Conservation (phyloP, 2,113 vertebrate genomes). For the Sebastes schlegelii region DNA sequence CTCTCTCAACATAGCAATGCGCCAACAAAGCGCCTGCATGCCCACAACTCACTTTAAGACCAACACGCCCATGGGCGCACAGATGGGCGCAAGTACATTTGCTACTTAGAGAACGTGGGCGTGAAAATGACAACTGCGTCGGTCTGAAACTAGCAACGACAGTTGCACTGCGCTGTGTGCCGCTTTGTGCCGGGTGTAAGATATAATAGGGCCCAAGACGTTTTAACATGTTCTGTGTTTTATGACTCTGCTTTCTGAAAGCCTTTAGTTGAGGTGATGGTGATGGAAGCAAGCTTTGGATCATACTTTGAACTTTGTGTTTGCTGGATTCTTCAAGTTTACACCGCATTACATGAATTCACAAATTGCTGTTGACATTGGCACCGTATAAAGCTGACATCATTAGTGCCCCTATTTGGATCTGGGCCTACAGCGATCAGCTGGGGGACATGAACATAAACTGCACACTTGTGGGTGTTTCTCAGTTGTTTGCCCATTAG, state of each 20-base stretch:
- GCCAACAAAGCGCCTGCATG: too few species aligned
- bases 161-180: too few species aligned
- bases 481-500: conserved; percentile 13
- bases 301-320: background rate
- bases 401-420: conserved; percentile 26
- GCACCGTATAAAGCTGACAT: conserved; percentile 13
- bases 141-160: too few species aligned
- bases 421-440: conserved; percentile 2
- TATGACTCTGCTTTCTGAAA: conserved; percentile 5
- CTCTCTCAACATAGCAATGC: too few species aligned
- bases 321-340: background rate
- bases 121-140: too few species aligned
- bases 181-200: too few species aligned
- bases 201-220: too few species aligned
- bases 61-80: too few species aligned
- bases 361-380: background rate
- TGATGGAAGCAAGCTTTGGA: background rate
- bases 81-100: too few species aligned
- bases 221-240: background rate
- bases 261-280: too few species aligned
- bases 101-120: too few species aligned
- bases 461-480: conserved; percentile 24
- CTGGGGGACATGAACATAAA: background rate
- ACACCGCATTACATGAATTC: background rate
- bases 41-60: too few species aligned